phyloP scores from a whole-genome alignment of 2,113 vertebrate genomes.

The Vombatus ursinus region DNA sequence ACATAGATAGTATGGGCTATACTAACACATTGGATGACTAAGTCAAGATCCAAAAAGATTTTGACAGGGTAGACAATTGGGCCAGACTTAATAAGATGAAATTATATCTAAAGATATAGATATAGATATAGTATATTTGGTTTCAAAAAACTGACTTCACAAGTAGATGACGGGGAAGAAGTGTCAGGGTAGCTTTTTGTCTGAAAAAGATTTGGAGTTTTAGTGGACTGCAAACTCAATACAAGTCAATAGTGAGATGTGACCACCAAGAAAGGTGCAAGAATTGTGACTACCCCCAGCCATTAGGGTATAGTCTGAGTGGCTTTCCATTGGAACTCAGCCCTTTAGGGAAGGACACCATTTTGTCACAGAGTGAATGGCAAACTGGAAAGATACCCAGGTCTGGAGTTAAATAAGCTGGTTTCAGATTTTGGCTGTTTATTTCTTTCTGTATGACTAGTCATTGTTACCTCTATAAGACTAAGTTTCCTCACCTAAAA shows the following conservation, averaged over 20 bases:
- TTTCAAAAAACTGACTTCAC: not conserved
- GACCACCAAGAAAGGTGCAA: not conserved
- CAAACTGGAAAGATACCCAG: not conserved
- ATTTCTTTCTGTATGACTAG: not conserved
- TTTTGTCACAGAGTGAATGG: slow-evolving; percentile 2
- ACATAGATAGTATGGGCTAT: not conserved
- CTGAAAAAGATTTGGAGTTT: not conserved
- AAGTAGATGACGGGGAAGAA: not conserved
- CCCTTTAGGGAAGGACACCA: slow-evolving; percentile 64
- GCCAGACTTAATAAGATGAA: not conserved
- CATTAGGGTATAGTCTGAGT: not conserved
- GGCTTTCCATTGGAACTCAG: not conserved
- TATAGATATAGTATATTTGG: not conserved
- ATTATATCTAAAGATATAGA: not conserved
- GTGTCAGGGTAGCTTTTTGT: not conserved
- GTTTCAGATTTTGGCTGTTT: not conserved
- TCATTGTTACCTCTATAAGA: not conserved
- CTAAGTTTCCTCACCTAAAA: not conserved
- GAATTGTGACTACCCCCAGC: not conserved
- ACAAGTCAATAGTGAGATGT: not conserved
- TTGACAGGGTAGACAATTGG: not conserved
- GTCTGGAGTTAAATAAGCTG: not conserved
- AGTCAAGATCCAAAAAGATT: not conserved
- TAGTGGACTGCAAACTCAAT: not conserved
- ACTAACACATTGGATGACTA: not conserved